Conservation (phyloP, 2,888 invertebrate species). For the Drosophila mimica region DNA sequence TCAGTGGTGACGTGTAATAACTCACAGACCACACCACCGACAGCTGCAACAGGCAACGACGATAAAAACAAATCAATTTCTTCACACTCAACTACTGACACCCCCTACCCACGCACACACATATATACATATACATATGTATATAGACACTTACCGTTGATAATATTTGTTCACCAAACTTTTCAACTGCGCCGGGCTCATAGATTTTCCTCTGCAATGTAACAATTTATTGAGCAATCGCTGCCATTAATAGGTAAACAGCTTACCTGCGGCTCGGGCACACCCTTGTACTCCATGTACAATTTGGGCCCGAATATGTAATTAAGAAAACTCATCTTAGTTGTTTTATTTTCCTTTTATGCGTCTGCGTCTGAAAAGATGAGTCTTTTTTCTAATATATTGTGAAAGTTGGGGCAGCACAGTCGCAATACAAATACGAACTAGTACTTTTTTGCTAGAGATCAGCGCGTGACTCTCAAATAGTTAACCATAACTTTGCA, state of each 20-base stretch:
- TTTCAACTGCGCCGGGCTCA: conserved; percentile 89
- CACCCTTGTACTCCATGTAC: conserved; percentile 89
- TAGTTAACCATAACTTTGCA: not conserved
- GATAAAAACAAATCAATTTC: conserved; percentile 3
- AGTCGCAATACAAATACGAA: conserved; percentile 34
- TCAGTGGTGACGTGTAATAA: conserved; percentile 90
- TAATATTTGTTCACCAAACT: conserved; percentile 90
- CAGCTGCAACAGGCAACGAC: conserved; percentile 85
- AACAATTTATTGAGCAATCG: conserved; percentile 6
- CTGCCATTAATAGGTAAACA: not conserved
- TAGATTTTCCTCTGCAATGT: conserved; percentile 87
- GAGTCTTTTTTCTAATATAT: conserved; percentile 34
- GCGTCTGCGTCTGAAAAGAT: conserved; percentile 35
- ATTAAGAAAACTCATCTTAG: conserved; percentile 84
- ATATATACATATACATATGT: not conserved
- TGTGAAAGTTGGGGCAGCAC: conserved; percentile 56
- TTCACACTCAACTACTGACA: conserved; percentile 1
- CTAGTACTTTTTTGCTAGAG: conserved; percentile 31
- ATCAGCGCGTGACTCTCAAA: not conserved
- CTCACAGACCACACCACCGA: conserved; percentile 89
- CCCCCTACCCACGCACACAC: not conserved
- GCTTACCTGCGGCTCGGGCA: conserved; percentile 86
- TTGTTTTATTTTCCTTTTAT: conserved; percentile 24
- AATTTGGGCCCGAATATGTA: conserved; percentile 90
- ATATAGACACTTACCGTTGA: conserved; percentile 83